Conservation (phyloP, 92 coral and sea anemone species). For the Pocillopora meandrina region DNA sequence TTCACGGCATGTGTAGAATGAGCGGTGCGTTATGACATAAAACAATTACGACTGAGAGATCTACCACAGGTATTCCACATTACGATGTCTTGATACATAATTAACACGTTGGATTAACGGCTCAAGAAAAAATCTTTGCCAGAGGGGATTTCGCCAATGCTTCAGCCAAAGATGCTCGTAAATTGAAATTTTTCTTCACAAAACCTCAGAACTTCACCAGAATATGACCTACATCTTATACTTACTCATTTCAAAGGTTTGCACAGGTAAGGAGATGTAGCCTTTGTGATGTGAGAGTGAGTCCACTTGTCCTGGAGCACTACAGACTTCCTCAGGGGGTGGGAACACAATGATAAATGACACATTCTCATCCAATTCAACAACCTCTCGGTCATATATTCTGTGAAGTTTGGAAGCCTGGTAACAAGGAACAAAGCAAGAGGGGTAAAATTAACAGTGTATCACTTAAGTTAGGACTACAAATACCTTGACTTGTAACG, state of each 20-base stretch:
- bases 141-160: too few relatives aligned
- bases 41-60: too few relatives aligned
- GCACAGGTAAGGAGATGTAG: constrained; percentile 91
- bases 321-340: constrained; percentile 97
- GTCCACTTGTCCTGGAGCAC: constrained; percentile 96
- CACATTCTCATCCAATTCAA: constrained; percentile 93
- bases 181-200: too few relatives aligned
- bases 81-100: too few relatives aligned
- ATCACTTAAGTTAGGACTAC: neutral
- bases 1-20: too few relatives aligned
- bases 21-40: too few relatives aligned
- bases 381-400: constrained; percentile 98
- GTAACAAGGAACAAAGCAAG: neutral
- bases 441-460: neutral
- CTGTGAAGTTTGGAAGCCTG: constrained; percentile 91
- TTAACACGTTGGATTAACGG: too few relatives aligned
- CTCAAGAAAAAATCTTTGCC: too few relatives aligned
- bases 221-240: neutral
- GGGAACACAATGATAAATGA: constrained; percentile 96
- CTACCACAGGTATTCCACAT: too few relatives aligned
- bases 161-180: too few relatives aligned
- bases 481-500: neutral
- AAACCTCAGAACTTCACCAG: too few relatives aligned
- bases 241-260: constrained; percentile 99
- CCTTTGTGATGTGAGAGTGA: constrained; percentile 68